Conservation (phyloP, 2,888 invertebrate genomes). For the Chrysomela aeneicollis region DNA sequence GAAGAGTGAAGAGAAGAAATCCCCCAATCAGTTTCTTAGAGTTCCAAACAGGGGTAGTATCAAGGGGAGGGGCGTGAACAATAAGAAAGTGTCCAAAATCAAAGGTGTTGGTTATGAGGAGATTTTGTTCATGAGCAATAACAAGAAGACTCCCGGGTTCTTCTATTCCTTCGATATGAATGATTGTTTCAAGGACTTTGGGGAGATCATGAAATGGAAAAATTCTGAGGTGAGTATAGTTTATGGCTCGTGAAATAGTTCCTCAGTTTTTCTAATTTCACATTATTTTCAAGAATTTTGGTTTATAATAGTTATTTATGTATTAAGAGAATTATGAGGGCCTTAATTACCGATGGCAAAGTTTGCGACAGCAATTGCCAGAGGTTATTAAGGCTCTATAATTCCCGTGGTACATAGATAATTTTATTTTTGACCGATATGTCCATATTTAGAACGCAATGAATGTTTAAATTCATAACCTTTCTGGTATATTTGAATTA, state of each 20-base stretch:
- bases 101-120: conserved; percentile 47
- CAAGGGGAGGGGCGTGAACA: conserved; percentile 67
- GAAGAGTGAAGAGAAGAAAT: conserved; percentile 29
- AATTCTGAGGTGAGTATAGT: conserved; percentile 21
- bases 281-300: neutral
- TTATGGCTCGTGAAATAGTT: neutral
- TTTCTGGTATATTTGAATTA: no score
- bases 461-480: no score
- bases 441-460: no score
- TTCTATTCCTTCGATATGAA: conserved; percentile 43
- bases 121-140: conserved; percentile 45
- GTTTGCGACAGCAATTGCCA: no score
- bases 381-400: no score
- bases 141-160: conserved; percentile 46
- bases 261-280: neutral
- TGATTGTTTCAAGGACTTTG: conserved; percentile 50
- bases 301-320: no score
- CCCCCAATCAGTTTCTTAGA: conserved; percentile 22
- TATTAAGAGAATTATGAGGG: no score
- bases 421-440: no score
- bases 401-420: no score
- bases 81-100: conserved; percentile 49
- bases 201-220: conserved; percentile 32
- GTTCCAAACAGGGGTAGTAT: conserved; percentile 59
- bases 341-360: no score